A percentile compares a stretch with the other conserved stretches of the same genome.
These are phyloP conservation scores for Drosophila orosa DNA, from an alignment of 1,140 invertebrate genomes.

Conservation along the genomic window DNA sequence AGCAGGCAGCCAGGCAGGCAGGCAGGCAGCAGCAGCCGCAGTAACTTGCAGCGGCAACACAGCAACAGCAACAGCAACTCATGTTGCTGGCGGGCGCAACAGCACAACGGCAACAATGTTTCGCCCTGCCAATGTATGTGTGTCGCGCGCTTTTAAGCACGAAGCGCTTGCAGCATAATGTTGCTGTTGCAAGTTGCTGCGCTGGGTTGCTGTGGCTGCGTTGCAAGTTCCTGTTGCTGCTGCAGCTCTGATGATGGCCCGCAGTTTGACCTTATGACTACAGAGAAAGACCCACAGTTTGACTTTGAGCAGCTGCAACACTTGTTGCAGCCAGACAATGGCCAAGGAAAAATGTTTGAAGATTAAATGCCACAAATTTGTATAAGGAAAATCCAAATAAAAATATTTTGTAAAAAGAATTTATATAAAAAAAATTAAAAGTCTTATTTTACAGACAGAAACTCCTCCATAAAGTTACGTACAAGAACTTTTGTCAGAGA, in stretches of 20 bases:
- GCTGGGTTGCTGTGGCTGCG: constrained; percentile 10
- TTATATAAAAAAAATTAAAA: too few species aligned
- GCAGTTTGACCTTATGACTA: constrained; percentile 64
- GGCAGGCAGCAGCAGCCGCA: constrained; percentile 31
- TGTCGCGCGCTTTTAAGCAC: constrained; percentile 64
- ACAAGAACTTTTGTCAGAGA: not conserved
- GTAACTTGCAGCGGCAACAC: constrained; percentile 27
- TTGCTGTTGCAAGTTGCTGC: constrained; percentile 30
- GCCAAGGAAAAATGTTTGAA: not conserved
- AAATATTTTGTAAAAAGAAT: too few species aligned
- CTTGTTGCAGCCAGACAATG: constrained; percentile 24
- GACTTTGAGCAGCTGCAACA: constrained; percentile 45
- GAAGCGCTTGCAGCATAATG: constrained; percentile 59
- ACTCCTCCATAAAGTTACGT: not conserved
- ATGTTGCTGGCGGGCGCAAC: constrained; percentile 55
- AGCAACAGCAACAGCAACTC: constrained; percentile 42
- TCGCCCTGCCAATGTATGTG: constrained; percentile 42
- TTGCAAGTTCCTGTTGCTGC: constrained; percentile 11
- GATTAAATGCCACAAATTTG: too few species aligned
- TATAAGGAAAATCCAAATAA: too few species aligned
- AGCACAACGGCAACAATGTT: constrained; percentile 61
- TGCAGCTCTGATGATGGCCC: constrained; percentile 43
- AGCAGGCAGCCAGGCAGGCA: too few species aligned
- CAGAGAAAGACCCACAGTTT: constrained; percentile 41
- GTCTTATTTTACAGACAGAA: not conserved